These are phyloP conservation scores for Aspiorhynchus laticeps DNA, from an alignment of 2,113 vertebrate species.

Conservation along the genomic window DNA sequence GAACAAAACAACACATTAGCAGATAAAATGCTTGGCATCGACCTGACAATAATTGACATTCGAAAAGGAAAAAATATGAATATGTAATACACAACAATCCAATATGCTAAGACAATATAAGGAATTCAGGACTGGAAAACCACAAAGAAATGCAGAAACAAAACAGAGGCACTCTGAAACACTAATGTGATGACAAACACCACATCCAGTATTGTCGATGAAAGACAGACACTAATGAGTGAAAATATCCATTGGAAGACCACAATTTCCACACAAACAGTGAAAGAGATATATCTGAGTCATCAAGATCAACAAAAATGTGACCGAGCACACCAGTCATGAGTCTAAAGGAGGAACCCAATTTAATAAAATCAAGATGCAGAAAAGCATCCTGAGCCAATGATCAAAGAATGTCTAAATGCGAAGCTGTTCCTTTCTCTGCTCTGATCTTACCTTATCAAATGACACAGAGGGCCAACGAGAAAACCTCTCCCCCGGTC, in stretches of 20 bases:
- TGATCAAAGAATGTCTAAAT: neutral
- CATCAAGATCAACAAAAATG: neutral
- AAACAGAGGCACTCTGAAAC: neutral
- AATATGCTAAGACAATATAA: neutral
- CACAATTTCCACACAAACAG: neutral
- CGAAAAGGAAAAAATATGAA: neutral
- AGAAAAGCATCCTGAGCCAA: neutral
- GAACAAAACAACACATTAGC: neutral
- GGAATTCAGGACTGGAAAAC: neutral
- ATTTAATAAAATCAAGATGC: neutral
- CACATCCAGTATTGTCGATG: neutral
- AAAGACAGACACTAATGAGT: neutral
- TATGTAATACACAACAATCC: neutral
- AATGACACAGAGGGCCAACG: constrained; percentile 71
- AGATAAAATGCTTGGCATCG: neutral
- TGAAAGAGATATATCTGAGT: neutral
- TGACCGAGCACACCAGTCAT: neutral
- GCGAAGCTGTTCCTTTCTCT: neutral
- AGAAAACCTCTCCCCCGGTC: constrained; percentile 56
- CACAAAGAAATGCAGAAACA: neutral
- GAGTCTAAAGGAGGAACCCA: neutral
- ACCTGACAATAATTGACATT: neutral
- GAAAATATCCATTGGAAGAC: neutral
- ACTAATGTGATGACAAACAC: neutral
- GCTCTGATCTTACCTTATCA: constrained; percentile 75